Conservation (phyloP, 2,888 invertebrate genomes). For the Muschampia plurimacula region DNA sequence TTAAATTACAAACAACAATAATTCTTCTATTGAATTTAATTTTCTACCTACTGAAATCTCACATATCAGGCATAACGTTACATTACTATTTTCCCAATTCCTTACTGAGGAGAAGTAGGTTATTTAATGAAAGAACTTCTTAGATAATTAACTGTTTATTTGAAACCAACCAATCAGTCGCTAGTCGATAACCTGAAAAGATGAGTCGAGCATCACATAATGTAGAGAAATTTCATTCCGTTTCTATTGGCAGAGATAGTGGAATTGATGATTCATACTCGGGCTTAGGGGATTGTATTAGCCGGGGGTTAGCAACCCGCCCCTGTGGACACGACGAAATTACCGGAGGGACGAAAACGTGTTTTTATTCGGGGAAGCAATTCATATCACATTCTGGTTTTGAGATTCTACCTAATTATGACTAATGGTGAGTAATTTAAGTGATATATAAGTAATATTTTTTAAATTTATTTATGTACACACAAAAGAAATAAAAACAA, state of each 20-base stretch:
- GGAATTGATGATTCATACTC: slow-evolving; percentile 27
- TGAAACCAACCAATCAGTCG: neutral
- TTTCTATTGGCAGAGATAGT: neutral
- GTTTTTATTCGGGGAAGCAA: neutral
- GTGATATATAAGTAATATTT: neutral
- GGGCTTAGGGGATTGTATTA: slow-evolving; percentile 10
- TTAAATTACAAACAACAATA: too few species aligned
- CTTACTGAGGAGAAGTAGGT: too few species aligned
- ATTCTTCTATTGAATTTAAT: too few species aligned
- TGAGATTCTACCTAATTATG: neutral
- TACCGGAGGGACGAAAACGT: slow-evolving; percentile 18
- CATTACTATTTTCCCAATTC: neutral
- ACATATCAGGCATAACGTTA: neutral
- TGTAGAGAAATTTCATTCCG: neutral
- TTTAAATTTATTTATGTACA: too few species aligned
- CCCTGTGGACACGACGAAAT: slow-evolving; percentile 16
- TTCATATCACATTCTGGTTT: neutral
- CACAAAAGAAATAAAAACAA: too few species aligned
- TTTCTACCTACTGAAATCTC: too few species aligned
- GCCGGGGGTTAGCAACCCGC: slow-evolving; percentile 16
- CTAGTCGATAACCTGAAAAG: neutral
- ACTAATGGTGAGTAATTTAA: neutral
- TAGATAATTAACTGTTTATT: slow-evolving; percentile 3
- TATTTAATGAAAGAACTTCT: neutral
- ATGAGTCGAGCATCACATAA: slow-evolving; percentile 12